Evolutionary conservation across 2,888 invertebrate genomes (phyloP), one percentile per base, ranked within the genome.

Genomic region (Diogma glabrata): DNA sequence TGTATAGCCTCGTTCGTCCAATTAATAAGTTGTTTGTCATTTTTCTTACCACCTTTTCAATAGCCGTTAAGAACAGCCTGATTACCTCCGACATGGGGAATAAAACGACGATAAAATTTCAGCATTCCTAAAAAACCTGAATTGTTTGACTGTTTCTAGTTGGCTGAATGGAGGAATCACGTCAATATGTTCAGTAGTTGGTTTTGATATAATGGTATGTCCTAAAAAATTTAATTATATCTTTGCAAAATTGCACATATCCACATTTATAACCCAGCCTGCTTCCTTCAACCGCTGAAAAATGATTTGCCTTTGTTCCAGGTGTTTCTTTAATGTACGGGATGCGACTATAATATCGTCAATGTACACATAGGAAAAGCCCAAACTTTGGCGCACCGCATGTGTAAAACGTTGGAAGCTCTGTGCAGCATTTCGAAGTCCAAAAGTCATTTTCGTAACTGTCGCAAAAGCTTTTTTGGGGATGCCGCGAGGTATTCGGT

Each of bases 351-450:
- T 47, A 9, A 63, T 57, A 47, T 62, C 62, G 45, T 63, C 63
- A 0, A 63, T 19, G 49, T 64, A 64, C 5, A 54, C 50, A 30
- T 54, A 59, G 12, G 51, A 54, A 51, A 61, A 58, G 20, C 58
- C 60, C 9, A 61, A 33, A 10, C 55, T 60, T 12, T 56, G 49
- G 12, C 60, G 51, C 2, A 62, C 56, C n/a, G 57, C 55, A 48
- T 67, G 57, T 50, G 67, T 61, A 48, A 62, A 59, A 4, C 61
- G 52, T 51, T 64, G 63, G 50, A 67, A 67, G 0, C 63, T 63
- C 33, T 64, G 63, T 2, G 60, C 61, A 1, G 64, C 64, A 51
- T 66, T 67, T 1, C 62, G 54, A 3, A 69, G 53, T 1, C 65
- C 66, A 50, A 65, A 67, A 0, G 61, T 58, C 64, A 64, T 65